Base-by-base conservation (phyloP, 2,888 invertebrate species). In the Gibbula magus region DNA sequence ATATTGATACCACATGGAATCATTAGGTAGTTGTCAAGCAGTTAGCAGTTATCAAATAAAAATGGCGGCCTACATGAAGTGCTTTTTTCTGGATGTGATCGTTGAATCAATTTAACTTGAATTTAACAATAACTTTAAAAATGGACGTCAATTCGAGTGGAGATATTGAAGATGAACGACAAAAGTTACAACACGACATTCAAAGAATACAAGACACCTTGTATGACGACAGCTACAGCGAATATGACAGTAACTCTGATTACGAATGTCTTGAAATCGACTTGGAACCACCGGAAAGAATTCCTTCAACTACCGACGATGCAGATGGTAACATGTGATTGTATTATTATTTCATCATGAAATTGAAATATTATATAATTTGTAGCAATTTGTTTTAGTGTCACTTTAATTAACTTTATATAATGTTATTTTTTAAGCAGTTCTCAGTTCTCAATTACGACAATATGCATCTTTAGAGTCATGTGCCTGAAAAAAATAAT, bases 171-270 rank as follows among this genome's bases (percentile, higher is more conserved):
- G 25, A 25, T 67, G 82, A 82, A 73, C 73, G 83, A 45, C 76
- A 45, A 20, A 79, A 80, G 18, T 83, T 89, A 22, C 86, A 88
- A 73, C 88, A 88, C 77, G 89, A 90, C 73, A 88, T 88, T 22
- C 85, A 88, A 80, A 83, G 87, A n/a, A 80, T 90, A 7, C 86
- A 88, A 66, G 83, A 84, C 66, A 84, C 86, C 73, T 79, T 90
- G 39, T 85, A 86, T 70, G 87, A 83, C 45, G 86, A 84, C 53
- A 86, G 82, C 8, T 83, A 81, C 7, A 83, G 86, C 7, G 84
- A 85, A 7, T 86, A 82, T 20, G 83, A 79, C 7, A 85, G 86
- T 52, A 85, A 82, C 66, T 86, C 85, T 20, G 87, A 87, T 4
- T 86, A 86, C 16, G 85, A 86, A 45, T 77, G 67, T 51, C 80